phyloP scores from a whole-genome alignment of 2,797 vertebrate genomes.

The Enteromius thamalakanensis region DNA sequence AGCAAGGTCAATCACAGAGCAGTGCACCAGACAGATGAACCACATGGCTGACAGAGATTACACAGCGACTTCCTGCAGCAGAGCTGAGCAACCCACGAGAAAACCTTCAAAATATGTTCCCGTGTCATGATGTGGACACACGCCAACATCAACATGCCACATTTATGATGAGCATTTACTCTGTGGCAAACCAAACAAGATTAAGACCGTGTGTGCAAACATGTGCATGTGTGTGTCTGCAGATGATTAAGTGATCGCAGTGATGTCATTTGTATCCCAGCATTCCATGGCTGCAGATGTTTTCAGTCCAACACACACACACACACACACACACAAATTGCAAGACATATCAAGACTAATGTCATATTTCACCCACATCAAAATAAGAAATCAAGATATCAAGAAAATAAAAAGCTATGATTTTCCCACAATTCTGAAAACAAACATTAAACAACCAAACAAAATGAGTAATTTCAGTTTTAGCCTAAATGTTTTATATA shows the following conservation, averaged over 20 bases:
- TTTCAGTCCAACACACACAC: not conserved
- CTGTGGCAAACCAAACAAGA: not conserved
- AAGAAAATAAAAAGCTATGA: not conserved
- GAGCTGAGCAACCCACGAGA: not conserved
- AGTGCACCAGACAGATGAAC: not conserved
- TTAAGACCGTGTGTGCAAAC: not conserved
- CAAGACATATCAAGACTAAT: not conserved
- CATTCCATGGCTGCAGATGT: slow-evolving; percentile 11
- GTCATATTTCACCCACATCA: not conserved
- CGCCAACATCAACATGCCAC: not conserved
- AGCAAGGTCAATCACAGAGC: not conserved
- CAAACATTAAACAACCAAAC: no score
- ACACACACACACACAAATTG: not conserved
- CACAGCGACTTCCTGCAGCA: not conserved
- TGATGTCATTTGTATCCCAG: slow-evolving; percentile 11
- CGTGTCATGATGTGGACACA: not conserved
- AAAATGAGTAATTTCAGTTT: no score
- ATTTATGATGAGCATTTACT: not conserved
- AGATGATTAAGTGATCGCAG: slow-evolving; percentile 5
- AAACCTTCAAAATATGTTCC: not conserved
- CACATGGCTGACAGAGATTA: not conserved
- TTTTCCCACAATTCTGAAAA: not conserved
- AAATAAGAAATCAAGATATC: not conserved
- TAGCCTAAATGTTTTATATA: no score
- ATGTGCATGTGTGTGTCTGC: slow-evolving; percentile 1